Evolutionary conservation across 1,140 invertebrate genomes (phyloP), one percentile per base, ranked within the genome.

Genomic region (Zophobas morio): DNA sequence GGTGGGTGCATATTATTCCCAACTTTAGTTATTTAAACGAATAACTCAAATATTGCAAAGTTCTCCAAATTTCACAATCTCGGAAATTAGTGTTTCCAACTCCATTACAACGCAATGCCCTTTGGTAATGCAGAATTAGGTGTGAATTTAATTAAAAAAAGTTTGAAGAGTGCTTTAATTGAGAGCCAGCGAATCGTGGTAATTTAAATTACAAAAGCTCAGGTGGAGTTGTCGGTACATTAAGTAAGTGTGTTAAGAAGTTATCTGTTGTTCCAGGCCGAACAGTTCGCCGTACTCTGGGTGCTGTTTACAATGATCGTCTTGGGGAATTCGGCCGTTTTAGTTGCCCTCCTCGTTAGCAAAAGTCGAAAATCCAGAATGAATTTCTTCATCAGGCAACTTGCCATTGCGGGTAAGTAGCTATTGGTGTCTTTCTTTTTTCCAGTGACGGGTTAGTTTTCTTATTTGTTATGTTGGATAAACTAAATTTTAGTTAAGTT

Each of bases 301-400:
- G 89, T 97, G 42, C 89, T 98, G 2, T 96, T 98, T 84, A 90
- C 92, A 6, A 89, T 96, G 63, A 98, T 98, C 75, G 95, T 98
- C 6, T 88, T 95, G 39, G 95, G 96, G 4, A 99, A 98, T 87
- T 91, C 92, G 6, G 93, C 95, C 0, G 96, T 99, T 0, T 89
- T 99, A 34, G 91, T 93, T 0, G 95, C 96, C 4, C 89, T 98
- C 46, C 86, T 94, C 36, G 89, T 96, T 57, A 95, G 94, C 77
- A 97, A 97, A 86, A 91, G 91, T 54, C 89, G 96, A 81, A 98
- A 97, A 86, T 96, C 96, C 6, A 89, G 96, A 33, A 98, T 98
- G 96, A 97, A 98, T 84, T 98, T 96, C 88, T 98, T 98, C 88
- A 98, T 99, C 80, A 96, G 95, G 89, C 96, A 98, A 84, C 88